Evolutionary conservation across 2,113 vertebrate genomes (phyloP).

Genomic region (Lutjanus erythropterus): DNA sequence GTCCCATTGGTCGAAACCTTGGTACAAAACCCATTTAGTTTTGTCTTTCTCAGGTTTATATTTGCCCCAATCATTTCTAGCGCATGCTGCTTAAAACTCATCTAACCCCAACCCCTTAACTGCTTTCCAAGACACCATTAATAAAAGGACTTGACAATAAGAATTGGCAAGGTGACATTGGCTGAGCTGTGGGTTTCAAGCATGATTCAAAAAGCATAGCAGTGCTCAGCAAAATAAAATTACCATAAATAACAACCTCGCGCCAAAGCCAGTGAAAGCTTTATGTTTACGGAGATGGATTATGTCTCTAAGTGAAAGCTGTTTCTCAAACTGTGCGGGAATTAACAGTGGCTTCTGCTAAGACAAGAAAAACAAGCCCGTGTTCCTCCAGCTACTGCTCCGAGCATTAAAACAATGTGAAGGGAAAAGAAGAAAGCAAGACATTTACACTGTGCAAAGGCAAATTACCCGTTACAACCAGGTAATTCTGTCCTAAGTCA

Average conservation of each 20-base stretch:
- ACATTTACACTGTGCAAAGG: not conserved
- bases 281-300: conserved; percentile 13
- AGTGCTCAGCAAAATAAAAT: conserved; percentile 9
- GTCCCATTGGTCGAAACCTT: no score
- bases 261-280: not conserved
- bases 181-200: conserved; percentile 2
- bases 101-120: not conserved
- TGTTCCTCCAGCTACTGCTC: not conserved
- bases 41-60: not conserved
- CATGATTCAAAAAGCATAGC: conserved; percentile 6
- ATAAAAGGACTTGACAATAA: not conserved
- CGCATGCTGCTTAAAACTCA: not conserved
- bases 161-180: not conserved
- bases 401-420: not conserved
- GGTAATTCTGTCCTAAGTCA: not conserved
- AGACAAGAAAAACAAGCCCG: not conserved
- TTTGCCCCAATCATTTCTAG: not conserved
- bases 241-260: conserved; percentile 16
- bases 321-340: conserved; percentile 14
- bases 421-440: not conserved
- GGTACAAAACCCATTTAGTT: no score
- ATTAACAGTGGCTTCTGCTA: not conserved
- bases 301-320: not conserved
- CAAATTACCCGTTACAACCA: not conserved
- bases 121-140: not conserved